phyloP scores from a whole-genome alignment of 1,140 invertebrate genomes.

The Platorchestia sp. region DNA sequence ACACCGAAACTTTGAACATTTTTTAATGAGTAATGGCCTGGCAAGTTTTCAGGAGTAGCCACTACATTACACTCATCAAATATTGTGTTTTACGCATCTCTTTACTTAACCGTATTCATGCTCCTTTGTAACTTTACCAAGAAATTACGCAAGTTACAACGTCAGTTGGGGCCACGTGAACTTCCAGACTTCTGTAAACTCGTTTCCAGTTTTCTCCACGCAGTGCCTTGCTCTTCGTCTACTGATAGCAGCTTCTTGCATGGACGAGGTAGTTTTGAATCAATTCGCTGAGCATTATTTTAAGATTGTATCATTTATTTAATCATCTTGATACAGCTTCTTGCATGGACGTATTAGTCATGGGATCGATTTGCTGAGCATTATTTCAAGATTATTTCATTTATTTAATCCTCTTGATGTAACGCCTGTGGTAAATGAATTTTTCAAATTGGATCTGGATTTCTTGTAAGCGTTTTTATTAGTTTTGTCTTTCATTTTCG shows the following conservation, averaged over 20 bases:
- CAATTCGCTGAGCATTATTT: no score
- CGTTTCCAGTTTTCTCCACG: neutral
- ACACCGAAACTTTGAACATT: slow-evolving; percentile 33
- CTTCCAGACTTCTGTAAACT: neutral
- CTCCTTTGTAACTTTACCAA: neutral
- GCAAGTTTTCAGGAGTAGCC: slow-evolving; percentile 6
- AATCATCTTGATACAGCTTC: no score
- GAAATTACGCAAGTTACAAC: slow-evolving; percentile 17
- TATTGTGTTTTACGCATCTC: slow-evolving; percentile 39
- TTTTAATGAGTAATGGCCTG: neutral
- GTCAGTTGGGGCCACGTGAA: neutral
- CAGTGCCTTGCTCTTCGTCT: neutral
- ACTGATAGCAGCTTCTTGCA: neutral
- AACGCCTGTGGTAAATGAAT: no score
- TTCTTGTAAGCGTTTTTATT: no score
- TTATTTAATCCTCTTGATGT: no score
- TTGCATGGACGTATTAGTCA: no score
- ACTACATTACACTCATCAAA: slow-evolving; percentile 41
- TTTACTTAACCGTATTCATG: slow-evolving; percentile 32
- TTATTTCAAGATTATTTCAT: no score
- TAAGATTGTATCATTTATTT: no score
- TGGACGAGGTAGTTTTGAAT: no score
- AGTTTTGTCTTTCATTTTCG: no score
- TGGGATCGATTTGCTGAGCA: no score
- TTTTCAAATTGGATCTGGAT: no score